phyloP scores from a whole-genome alignment of 2,797 vertebrate genomes.

The Mionectes olivaceus region DNA sequence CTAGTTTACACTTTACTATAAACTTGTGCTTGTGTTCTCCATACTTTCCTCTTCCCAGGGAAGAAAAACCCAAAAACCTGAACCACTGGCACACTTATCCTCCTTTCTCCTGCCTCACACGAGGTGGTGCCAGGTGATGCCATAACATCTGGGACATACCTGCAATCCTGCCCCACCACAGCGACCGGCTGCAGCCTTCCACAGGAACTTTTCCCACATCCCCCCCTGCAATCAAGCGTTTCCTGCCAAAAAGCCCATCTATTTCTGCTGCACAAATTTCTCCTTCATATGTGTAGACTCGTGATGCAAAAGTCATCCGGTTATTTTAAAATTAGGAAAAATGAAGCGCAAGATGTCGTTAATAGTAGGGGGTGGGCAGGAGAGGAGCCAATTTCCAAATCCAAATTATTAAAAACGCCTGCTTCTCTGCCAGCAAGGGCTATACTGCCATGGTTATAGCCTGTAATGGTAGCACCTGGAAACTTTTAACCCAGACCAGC shows the following conservation, averaged over 20 bases:
- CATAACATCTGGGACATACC: background rate
- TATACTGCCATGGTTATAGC: background rate
- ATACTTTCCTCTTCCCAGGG: background rate
- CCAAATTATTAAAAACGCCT: background rate
- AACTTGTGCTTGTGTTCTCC: background rate
- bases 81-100: background rate
- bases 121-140: background rate
- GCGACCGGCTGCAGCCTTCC: rapidly evolving
- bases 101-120: background rate
- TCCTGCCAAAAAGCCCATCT: background rate
- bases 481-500: background rate
- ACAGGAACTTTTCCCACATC: background rate
- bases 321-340: background rate
- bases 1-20: background rate
- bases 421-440: background rate
- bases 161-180: background rate
- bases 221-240: background rate
- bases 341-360: background rate
- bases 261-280: background rate
- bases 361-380: background rate
- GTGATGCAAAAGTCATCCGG: background rate
- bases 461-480: slow-evolving; percentile 16
- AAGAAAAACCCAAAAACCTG: background rate
- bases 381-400: background rate
- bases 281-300: rapidly evolving